A percentile compares a stretch with the other conserved stretches of the same genome.
Conservation (phyloP, 2,113 vertebrate genomes). For the Thermophis baileyi region DNA sequence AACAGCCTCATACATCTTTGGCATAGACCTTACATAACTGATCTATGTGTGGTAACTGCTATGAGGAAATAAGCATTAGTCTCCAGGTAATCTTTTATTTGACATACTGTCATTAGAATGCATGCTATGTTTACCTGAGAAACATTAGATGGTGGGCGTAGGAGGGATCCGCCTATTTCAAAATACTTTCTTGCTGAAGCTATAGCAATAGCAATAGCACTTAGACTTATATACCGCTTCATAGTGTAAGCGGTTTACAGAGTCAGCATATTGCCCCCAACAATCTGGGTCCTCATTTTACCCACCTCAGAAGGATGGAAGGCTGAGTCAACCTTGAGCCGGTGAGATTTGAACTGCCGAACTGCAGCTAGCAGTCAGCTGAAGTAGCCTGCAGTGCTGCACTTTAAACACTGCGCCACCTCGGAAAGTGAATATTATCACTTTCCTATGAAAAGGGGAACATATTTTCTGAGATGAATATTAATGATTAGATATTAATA, state of each 20-base stretch:
- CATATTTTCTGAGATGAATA: background rate
- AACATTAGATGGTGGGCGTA: background rate
- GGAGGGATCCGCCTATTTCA: background rate
- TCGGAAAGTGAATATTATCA: too few species aligned
- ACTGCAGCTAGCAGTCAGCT: too few species aligned
- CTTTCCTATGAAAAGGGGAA: background rate
- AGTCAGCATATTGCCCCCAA: too few species aligned
- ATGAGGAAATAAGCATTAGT: background rate
- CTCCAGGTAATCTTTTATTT: background rate
- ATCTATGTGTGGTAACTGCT: background rate
- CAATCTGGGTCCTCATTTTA: too few species aligned
- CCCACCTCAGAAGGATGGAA: too few species aligned
- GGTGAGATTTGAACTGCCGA: too few species aligned
- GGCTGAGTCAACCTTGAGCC: too few species aligned
- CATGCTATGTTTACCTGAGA: background rate
- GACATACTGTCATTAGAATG: background rate
- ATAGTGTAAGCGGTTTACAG: too few species aligned
- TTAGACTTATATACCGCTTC: too few species aligned
- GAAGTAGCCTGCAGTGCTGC: too few species aligned
- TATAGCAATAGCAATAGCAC: too few species aligned
- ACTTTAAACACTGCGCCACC: too few species aligned
- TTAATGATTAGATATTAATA: background rate
- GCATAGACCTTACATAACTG: background rate
- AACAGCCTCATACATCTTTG: conserved; percentile 3
- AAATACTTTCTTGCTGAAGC: background rate